A percentile compares a stretch with the other conserved stretches of the same genome.
phyloP scores from a whole-genome alignment of 2,113 vertebrate species.

The Aix galericulata region DNA sequence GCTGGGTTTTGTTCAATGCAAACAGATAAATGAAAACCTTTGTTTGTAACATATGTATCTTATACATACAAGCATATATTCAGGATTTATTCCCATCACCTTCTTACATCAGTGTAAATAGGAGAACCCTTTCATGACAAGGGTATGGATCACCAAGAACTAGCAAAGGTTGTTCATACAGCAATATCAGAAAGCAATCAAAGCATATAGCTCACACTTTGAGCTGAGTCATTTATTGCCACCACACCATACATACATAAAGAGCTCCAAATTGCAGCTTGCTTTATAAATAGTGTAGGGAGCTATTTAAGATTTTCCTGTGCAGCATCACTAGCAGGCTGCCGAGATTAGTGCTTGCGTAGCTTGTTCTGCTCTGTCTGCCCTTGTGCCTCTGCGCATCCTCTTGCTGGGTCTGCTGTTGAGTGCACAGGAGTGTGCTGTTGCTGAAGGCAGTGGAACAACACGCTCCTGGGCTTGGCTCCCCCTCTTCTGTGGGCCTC shows the following conservation, averaged over 20 bases:
- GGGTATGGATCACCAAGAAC: not conserved
- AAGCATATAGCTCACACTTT: not conserved
- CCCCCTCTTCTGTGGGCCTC: not conserved
- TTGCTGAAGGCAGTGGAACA: not conserved
- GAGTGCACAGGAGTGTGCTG: not conserved
- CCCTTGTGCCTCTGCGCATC: rapidly evolving
- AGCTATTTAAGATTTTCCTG: not conserved
- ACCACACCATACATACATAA: too few species aligned
- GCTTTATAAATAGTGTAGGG: not conserved
- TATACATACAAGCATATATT: not conserved
- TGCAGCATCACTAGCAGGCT: not conserved
- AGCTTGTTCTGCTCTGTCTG: not conserved
- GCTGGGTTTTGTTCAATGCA: constrained; percentile 23
- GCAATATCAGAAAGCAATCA: rapidly evolving
- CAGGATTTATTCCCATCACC: not conserved
- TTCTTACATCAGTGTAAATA: not conserved
- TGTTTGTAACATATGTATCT: not conserved
- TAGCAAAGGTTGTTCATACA: not conserved
- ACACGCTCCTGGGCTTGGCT: not conserved
- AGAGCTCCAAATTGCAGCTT: not conserved
- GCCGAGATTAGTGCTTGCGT: rapidly evolving
- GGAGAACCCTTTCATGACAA: not conserved
- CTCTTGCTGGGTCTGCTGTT: not conserved
- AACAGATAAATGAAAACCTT: constrained; percentile 7
- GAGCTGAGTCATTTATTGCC: not conserved